Evolutionary conservation across 2,113 vertebrate genomes (phyloP).

Genomic region (Ictalurus punctatus): DNA sequence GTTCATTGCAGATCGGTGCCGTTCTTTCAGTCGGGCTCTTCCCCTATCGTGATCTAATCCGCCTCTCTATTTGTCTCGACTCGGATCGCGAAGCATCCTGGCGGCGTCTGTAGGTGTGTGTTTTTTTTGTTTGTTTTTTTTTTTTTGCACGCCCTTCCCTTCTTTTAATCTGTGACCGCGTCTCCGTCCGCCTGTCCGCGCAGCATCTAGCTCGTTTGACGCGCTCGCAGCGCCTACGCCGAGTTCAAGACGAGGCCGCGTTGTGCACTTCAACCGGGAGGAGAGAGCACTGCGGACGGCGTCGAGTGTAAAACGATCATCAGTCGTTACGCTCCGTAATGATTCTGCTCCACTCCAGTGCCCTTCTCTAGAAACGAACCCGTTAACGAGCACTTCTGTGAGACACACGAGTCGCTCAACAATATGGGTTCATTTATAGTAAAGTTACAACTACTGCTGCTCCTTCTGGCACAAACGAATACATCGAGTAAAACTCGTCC

Average conservation of each 20-base stretch:
- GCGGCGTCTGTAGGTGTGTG: background rate
- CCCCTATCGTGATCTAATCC: background rate
- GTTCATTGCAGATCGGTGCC: slow-evolving; percentile 33
- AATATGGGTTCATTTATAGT: background rate
- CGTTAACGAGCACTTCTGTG: background rate
- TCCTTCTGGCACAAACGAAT: too few species aligned
- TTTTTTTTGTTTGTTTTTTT: too few species aligned
- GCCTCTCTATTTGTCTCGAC: background rate
- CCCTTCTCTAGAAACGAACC: background rate
- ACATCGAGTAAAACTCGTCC: too few species aligned
- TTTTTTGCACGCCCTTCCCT: too few species aligned
- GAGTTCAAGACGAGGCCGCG: background rate
- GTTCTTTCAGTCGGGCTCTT: slow-evolving; percentile 18
- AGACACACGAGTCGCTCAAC: background rate
- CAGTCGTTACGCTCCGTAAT: background rate
- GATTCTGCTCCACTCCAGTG: background rate
- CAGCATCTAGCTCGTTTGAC: background rate
- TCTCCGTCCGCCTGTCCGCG: background rate
- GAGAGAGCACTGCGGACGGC: background rate
- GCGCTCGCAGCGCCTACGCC: background rate
- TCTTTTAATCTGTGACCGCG: too few species aligned
- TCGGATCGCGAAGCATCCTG: background rate
- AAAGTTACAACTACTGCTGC: background rate
- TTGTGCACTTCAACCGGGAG: background rate
- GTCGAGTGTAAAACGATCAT: background rate